Percentiles rank a stretch among this genome's conserved stretches.
These are phyloP conservation scores for Anhinga rufa DNA, from an alignment of 2,113 vertebrate species.

Conservation along the genomic window DNA sequence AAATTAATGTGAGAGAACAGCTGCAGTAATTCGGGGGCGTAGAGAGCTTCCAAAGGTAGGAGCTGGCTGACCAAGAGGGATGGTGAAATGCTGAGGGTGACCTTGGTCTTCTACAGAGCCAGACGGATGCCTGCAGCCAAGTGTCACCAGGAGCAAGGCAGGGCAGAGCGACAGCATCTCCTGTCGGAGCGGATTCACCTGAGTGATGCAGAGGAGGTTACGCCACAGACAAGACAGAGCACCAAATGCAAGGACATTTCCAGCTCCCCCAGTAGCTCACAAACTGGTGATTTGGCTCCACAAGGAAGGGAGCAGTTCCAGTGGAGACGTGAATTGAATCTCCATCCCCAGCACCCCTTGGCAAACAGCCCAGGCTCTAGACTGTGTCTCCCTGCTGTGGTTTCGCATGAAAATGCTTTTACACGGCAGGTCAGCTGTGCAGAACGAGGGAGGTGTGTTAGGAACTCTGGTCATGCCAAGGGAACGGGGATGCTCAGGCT, in stretches of 20 bases:
- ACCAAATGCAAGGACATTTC: background rate
- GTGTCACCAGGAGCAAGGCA: background rate
- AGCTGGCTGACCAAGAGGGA: background rate
- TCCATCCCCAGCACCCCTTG: background rate
- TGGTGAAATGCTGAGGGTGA: background rate
- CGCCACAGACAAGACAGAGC: background rate
- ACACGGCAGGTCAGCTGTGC: background rate
- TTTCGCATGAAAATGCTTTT: background rate
- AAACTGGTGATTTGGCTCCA: background rate
- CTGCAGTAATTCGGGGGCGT: too few species aligned
- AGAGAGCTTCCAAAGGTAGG: background rate
- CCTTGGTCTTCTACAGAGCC: background rate
- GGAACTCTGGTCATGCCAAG: background rate
- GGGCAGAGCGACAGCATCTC: background rate
- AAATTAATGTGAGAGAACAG: background rate
- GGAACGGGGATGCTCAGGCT: background rate
- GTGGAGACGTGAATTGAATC: background rate
- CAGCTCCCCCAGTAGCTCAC: background rate
- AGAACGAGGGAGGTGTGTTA: background rate
- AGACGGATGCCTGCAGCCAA: background rate
- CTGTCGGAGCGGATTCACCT: too few species aligned
- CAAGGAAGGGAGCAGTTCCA: background rate
- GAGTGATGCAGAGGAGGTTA: background rate
- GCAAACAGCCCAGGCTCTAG: background rate
- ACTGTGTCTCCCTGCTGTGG: background rate